These are phyloP conservation scores for Sebastes kiyomatsui DNA, from an alignment of 2,797 vertebrate genomes.

Conservation along the genomic window DNA sequence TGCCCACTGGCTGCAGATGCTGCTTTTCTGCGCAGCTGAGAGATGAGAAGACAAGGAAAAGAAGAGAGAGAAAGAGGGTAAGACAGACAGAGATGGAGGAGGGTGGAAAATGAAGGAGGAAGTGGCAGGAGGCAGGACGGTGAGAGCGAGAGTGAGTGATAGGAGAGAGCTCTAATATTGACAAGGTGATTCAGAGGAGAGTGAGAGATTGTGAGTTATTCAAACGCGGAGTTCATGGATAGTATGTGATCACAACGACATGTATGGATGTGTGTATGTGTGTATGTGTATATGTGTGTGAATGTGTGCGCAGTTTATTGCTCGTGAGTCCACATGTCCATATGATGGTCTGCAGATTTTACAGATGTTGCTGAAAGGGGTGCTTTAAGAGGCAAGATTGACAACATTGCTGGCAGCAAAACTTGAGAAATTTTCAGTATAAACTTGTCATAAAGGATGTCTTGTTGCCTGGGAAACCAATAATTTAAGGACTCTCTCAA, in stretches of 20 bases:
- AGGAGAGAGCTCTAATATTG: conserved; percentile 38
- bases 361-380: neutral
- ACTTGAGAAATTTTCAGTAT: neutral
- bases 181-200: conserved; percentile 53
- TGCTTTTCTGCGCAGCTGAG: conserved; percentile 51
- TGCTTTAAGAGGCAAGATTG: neutral
- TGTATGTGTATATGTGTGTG: neutral
- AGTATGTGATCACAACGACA: neutral
- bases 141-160: conserved; percentile 41
- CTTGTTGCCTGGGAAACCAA: neutral
- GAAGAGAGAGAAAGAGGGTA: neutral
- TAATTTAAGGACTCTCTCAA: neutral
- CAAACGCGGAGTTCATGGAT: conserved; percentile 1
- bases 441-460: neutral
- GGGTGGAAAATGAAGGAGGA: conserved; percentile 1
- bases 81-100: conserved; percentile 28
- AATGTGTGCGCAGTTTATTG: neutral
- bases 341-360: neutral
- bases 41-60: conserved; percentile 36
- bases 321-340: neutral
- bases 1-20: conserved; percentile 70
- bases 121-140: conserved; percentile 9
- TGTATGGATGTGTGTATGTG: neutral
- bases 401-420: neutral
- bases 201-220: conserved; percentile 5